Evolutionary conservation across 2,113 vertebrate genomes (phyloP), one percentile per base, ranked within the genome.

Genomic region (Podarcis cretensis): DNA sequence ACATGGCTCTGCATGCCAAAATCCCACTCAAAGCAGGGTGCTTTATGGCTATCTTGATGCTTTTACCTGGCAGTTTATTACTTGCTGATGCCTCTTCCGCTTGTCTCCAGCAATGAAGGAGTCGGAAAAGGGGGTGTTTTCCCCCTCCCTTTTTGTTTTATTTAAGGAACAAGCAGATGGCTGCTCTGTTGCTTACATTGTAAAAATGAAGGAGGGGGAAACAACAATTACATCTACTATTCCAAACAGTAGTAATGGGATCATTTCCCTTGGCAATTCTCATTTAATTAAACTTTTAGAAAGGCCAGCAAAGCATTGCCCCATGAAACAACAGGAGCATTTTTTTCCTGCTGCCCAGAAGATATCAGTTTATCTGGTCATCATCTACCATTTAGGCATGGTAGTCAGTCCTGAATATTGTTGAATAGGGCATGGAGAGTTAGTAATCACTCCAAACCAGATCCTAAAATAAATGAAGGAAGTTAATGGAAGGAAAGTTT

Each of bases 151-250:
- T 93, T 92, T 89, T 84, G 81, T 92, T 94, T 95, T 95, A 94
- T 93, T 96, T 95, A 94, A 95, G 91, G 89, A 94, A 79, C 68
- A 94, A 91, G 90, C 95, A 97, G 96, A 95, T 96, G 95, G 93
- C 84, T 92, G 90, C 0, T 0, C 84, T 94, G 92, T 85, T 96
- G 90, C 92, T 95, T 95, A 93, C 88, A 89, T 94, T 94, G 85
- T 93, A 93, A 96, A 84, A 96, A 95, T 35, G 75, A 95, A 3
- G 43, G 74, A 68, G 83, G n/a, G 57, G 90, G 92, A 95, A 89
- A 10, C 21, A 95, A 94, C 85, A 94, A 87, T 76, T 90, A 65
- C 69, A 85, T 92, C 91, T 93, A 90, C 91, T 95, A 94, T 93
- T 94, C 93, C 91, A 92, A 95, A 91, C 87, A 96, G 94, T 84